A percentile compares a stretch with the other conserved stretches of the same genome.
These are phyloP conservation scores for Dallia pectoralis DNA, from an alignment of 2,797 vertebrate species.

Conservation along the genomic window DNA sequence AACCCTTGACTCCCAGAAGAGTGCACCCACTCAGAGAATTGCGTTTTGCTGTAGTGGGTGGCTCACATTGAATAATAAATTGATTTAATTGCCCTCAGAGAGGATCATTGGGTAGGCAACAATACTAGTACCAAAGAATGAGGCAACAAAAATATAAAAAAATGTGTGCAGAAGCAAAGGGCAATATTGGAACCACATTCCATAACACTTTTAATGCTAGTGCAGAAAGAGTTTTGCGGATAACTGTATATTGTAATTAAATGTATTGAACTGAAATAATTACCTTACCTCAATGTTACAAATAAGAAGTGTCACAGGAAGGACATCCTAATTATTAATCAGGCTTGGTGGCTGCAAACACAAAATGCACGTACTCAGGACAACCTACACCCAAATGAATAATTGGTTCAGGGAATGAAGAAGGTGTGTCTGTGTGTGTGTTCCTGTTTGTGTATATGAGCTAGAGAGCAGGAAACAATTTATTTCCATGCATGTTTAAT, in stretches of 20 bases:
- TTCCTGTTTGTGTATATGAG: neutral
- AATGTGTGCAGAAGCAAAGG: neutral
- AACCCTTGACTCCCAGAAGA: neutral
- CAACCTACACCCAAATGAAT: neutral
- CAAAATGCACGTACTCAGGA: neutral
- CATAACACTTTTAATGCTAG: neutral
- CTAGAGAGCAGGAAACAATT: constrained; percentile 37
- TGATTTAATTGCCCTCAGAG: constrained; percentile 17
- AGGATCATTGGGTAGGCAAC: neutral
- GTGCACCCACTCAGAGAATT: neutral
- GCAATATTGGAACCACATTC: neutral
- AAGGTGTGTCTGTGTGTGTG: constrained; percentile 15
- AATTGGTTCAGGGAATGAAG: neutral
- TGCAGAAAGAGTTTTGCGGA: neutral
- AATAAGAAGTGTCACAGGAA: neutral
- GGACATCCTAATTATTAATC: neutral
- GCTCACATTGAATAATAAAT: constrained; percentile 2
- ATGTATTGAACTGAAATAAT: neutral
- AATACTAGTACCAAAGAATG: neutral
- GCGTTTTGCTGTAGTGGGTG: neutral
- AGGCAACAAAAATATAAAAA: neutral
- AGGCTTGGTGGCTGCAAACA: neutral
- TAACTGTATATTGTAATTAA: neutral
- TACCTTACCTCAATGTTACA: neutral
- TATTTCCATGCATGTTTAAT: constrained; percentile 60